Percentiles rank a stretch among this genome's conserved stretches.
These are phyloP conservation scores for Apis mellifera DNA, from an alignment of 1,140 invertebrate genomes.

Conservation along the genomic window DNA sequence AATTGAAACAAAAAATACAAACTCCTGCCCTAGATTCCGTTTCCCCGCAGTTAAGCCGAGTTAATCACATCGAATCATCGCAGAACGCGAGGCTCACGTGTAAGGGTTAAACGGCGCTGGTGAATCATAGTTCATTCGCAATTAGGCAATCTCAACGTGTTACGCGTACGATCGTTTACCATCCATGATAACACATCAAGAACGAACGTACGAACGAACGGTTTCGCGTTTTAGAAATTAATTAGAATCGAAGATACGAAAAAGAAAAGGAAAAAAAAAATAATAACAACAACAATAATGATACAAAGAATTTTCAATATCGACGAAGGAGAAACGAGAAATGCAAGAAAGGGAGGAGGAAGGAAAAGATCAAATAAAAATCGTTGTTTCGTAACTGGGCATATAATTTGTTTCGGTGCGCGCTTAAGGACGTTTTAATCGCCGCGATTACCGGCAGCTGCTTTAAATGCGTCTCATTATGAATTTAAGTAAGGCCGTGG, in stretches of 20 bases:
- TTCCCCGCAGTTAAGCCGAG: no score
- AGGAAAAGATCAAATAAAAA: slow-evolving; percentile 4
- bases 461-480: slow-evolving; percentile 72
- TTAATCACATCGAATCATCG: slow-evolving; percentile 14
- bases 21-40: no score
- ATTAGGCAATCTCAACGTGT: neutral
- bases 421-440: slow-evolving; percentile 72
- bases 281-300: no score
- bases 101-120: neutral
- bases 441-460: slow-evolving; percentile 72
- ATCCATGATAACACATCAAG: neutral
- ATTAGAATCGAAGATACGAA: neutral
- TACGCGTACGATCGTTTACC: neutral
- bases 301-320: no score
- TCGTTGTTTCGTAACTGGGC: slow-evolving; percentile 21
- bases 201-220: neutral
- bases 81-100: neutral
- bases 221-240: neutral
- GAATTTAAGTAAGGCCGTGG: slow-evolving; percentile 66
- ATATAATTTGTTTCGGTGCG: slow-evolving; percentile 52
- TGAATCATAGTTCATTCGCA: slow-evolving; percentile 9
- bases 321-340: neutral
- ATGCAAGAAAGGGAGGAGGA: no score
- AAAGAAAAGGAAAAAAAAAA: no score
- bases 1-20: no score